These are phyloP conservation scores for Perizoma flavofasciatum DNA, from an alignment of 2,888 invertebrate species.

Conservation along the genomic window DNA sequence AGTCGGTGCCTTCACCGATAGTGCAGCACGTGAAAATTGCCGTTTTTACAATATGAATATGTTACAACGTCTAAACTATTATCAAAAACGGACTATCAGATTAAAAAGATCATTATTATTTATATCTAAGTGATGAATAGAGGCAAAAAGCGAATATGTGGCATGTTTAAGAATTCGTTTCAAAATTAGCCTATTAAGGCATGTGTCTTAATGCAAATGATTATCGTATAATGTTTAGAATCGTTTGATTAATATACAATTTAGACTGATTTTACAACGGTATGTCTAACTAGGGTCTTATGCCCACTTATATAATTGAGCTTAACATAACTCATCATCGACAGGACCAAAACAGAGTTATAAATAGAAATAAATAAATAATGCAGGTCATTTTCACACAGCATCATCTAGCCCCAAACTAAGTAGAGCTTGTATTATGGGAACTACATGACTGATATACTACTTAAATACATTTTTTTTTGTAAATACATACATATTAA, in stretches of 20 bases:
- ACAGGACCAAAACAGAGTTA: too few species aligned
- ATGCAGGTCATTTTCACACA: too few species aligned
- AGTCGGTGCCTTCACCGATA: too few species aligned
- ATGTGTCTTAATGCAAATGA: constrained; percentile 47
- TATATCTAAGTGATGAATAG: constrained; percentile 7
- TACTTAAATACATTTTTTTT: too few species aligned
- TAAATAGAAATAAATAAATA: too few species aligned
- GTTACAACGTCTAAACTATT: constrained; percentile 10
- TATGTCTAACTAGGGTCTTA: constrained; percentile 9
- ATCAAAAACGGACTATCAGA: constrained; percentile 17
- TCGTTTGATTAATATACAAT: constrained; percentile 42
- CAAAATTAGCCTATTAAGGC: constrained; percentile 63
- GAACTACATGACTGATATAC: too few species aligned
- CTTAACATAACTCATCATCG: too few species aligned
- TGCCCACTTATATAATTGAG: constrained; percentile 3
- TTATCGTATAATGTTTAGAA: constrained; percentile 42
- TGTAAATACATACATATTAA: too few species aligned
- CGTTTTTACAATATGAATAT: too few species aligned
- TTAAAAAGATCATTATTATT: constrained; percentile 10
- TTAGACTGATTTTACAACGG: constrained; percentile 33
- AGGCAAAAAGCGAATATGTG: constrained; percentile 30
- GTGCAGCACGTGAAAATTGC: too few species aligned
- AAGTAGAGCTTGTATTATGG: too few species aligned
- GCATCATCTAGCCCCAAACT: too few species aligned
- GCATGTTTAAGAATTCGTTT: constrained; percentile 39